Percentiles rank a stretch among this genome's conserved stretches.
Evolutionary conservation across 1,140 invertebrate species (phyloP).

Genomic region (Drosophila serrata): DNA sequence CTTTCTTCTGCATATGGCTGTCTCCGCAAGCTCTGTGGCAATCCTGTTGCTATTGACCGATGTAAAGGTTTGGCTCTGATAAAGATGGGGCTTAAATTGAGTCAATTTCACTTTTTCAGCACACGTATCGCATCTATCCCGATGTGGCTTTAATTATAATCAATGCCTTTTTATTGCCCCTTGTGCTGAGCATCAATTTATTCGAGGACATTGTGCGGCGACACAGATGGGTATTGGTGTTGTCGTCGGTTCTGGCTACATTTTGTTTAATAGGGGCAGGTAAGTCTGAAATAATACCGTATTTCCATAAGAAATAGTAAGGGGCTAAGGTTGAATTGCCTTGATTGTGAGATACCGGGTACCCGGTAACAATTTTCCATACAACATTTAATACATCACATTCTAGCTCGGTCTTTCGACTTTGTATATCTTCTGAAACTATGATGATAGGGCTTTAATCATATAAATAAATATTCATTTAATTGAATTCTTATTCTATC

Average conservation of each 20-base stretch:
- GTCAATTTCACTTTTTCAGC: conserved; percentile 8
- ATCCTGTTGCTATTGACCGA: neutral
- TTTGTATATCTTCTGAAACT: too few relatives aligned
- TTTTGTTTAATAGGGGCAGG: conserved; percentile 58
- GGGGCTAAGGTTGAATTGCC: too few relatives aligned
- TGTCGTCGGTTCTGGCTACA: conserved; percentile 85
- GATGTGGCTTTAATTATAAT: neutral
- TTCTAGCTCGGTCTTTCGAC: too few relatives aligned
- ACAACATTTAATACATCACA: too few relatives aligned
- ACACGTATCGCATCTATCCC: neutral
- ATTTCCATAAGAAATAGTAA: too few relatives aligned
- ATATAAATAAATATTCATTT: too few relatives aligned
- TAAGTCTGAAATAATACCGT: conserved; percentile 13
- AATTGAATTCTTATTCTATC: too few relatives aligned
- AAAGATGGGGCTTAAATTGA: neutral
- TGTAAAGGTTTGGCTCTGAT: conserved; percentile 5
- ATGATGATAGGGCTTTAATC: too few relatives aligned
- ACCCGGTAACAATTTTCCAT: too few relatives aligned
- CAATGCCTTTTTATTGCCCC: conserved; percentile 20
- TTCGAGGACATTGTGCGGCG: conserved; percentile 82
- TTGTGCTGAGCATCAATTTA: conserved; percentile 85
- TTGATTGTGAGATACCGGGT: conserved; percentile 2
- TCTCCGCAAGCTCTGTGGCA: neutral
- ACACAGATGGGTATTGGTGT: conserved; percentile 83
- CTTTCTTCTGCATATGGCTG: conserved; percentile 19